phyloP scores from a whole-genome alignment of 2,888 invertebrate genomes.

The Tipula confusa region DNA sequence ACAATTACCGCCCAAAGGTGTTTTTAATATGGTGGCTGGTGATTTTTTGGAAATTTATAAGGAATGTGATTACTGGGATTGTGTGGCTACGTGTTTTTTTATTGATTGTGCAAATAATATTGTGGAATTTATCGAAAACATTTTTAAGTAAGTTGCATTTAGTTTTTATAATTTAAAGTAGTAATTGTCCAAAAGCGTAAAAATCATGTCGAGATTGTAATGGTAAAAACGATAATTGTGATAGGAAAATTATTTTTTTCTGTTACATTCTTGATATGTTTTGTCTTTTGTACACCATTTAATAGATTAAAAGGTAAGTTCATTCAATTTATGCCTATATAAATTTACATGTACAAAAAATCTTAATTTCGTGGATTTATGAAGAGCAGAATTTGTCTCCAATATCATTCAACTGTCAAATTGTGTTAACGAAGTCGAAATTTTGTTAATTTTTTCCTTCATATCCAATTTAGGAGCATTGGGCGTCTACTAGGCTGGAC shows the following conservation, averaged over 20 bases:
- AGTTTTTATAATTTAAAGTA: background rate
- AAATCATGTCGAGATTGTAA: slow-evolving; percentile 8
- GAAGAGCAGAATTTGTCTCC: too few relatives aligned
- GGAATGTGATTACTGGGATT: slow-evolving; percentile 73
- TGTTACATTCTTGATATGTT: slow-evolving; percentile 28
- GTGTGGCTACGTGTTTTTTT: slow-evolving; percentile 95
- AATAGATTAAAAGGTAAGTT: background rate
- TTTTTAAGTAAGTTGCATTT: slow-evolving; percentile 57
- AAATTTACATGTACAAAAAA: too few relatives aligned
- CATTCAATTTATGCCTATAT: too few relatives aligned
- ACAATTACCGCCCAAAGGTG: slow-evolving; percentile 54
- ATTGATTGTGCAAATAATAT: slow-evolving; percentile 98
- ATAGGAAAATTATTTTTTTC: slow-evolving; percentile 12
- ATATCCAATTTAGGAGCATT: too few relatives aligned
- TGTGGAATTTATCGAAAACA: slow-evolving; percentile 89
- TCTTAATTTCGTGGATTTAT: too few relatives aligned
- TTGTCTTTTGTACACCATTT: background rate
- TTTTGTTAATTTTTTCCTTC: too few relatives aligned
- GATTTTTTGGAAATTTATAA: slow-evolving; percentile 86
- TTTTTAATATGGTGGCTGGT: slow-evolving; percentile 95
- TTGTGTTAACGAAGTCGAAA: too few relatives aligned
- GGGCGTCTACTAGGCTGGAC: too few relatives aligned
- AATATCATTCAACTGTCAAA: too few relatives aligned
- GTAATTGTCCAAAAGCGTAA: background rate
- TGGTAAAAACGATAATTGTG: background rate